Evolutionary conservation across 2,888 invertebrate species (phyloP), one percentile per base, ranked within the genome.

Genomic region (Apodemia zela): DNA sequence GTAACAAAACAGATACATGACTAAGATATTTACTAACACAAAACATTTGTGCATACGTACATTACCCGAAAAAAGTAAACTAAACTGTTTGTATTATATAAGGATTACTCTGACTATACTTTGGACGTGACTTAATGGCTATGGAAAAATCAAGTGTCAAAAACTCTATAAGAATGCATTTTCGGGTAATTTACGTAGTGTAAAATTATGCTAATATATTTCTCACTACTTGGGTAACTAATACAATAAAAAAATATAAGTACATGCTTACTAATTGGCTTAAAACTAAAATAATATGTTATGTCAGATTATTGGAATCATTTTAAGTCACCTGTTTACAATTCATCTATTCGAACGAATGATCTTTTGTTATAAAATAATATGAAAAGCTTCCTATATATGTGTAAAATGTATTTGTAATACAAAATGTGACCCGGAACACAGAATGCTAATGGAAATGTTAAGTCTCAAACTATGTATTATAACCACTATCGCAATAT

Each of bases 201-300:
- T 54, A 54, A 10, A 6, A 54, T 54, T 54, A 54, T 25, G 18
- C 51, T 54, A 54, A 25, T 21, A 54, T 25, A 54, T 54, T 54
- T 54, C 51, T 54, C 51, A 54, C 51, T 54, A 54, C 51, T 2
- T 21, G 51, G 51, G 51, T 51, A 51, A 51, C 51, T 51, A 21
- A 51, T 25, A 51, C 1, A 51, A 21, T 21, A 51, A 51, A 25
- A 21, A 4, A 51, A n/a, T 21, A 51, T 51, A 51, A 51, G 51
- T 51, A 51, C 51, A 21, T 25, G 51, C 13, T 21, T 21, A 51
- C 3, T 51, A 51, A 18, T 25, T 25, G 51, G 3, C 51, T 51
- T 21, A 51, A 21, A 51, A n/a, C 18, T 18, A 49, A 49, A 45
- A 49, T 18, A 49, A 49, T 11, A 18, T 49, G 15, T 42, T 42